These are phyloP conservation scores for Kryptopterus vitreolus DNA, from an alignment of 2,797 vertebrate genomes.

Conservation along the genomic window DNA sequence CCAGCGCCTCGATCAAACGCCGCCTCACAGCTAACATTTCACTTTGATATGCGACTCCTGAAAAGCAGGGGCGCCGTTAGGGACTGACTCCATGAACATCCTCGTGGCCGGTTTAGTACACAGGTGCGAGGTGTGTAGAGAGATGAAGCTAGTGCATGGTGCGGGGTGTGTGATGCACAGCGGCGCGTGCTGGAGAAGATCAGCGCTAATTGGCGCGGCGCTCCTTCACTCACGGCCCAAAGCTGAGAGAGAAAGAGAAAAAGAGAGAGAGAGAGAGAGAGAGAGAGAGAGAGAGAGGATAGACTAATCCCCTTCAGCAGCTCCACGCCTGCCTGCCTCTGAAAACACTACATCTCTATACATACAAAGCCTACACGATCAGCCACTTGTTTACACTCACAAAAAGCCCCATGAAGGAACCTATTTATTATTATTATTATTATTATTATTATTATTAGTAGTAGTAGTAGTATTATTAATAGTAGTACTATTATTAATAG, in stretches of 20 bases:
- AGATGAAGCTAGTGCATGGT: slow-evolving; percentile 53
- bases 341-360: slow-evolving; percentile 44
- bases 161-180: slow-evolving; percentile 56
- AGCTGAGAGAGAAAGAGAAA: slow-evolving; percentile 1
- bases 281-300: background rate
- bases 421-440: too few species aligned
- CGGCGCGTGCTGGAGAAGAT: slow-evolving; percentile 60
- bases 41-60: slow-evolving; percentile 11
- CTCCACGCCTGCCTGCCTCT: slow-evolving; percentile 63
- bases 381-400: background rate
- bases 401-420: background rate
- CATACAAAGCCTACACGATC: slow-evolving; percentile 1
- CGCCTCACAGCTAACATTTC: background rate
- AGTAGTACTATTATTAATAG: too few species aligned
- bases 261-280: too few species aligned
- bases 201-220: slow-evolving; percentile 80
- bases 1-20: background rate
- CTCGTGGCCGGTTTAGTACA: slow-evolving; percentile 48
- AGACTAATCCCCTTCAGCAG: slow-evolving; percentile 76
- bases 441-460: too few species aligned
- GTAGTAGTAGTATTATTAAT: too few species aligned
- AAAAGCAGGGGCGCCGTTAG: background rate
- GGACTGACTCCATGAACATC: slow-evolving; percentile 39
- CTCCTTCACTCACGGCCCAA: slow-evolving; percentile 76
- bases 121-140: background rate